Evolutionary conservation across 2,888 invertebrate genomes (phyloP).

Genomic region (Ceramica pisi): DNA sequence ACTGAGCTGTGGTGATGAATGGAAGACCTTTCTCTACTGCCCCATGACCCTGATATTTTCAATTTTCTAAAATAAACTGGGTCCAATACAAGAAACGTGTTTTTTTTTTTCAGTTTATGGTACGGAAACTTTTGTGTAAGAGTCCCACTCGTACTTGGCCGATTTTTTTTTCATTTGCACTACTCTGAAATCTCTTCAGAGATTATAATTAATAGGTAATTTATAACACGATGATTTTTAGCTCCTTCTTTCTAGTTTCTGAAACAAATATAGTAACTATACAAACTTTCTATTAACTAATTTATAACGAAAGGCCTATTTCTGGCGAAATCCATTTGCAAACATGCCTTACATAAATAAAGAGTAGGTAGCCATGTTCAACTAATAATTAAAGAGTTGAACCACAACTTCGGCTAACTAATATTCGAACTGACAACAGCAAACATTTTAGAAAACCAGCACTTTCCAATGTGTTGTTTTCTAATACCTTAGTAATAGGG

Average conservation of each 20-base stretch:
- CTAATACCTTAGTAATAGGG: slow-evolving; percentile 15
- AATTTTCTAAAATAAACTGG: too few relatives aligned
- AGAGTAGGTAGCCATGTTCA: neutral
- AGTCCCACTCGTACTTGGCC: too few relatives aligned
- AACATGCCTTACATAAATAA: slow-evolving; percentile 5
- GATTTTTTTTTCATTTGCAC: too few relatives aligned
- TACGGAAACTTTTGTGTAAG: too few relatives aligned
- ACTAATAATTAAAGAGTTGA: slow-evolving; percentile 22
- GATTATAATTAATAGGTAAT: too few relatives aligned
- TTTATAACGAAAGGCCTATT: neutral
- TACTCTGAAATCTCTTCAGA: too few relatives aligned
- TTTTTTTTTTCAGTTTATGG: too few relatives aligned
- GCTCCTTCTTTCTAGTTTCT: neutral
- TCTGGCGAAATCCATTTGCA: neutral
- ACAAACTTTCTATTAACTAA: too few relatives aligned
- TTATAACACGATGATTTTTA: neutral
- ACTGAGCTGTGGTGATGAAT: neutral
- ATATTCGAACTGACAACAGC: slow-evolving; percentile 47
- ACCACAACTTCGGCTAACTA: slow-evolving; percentile 29
- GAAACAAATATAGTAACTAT: too few relatives aligned
- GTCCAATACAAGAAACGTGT: too few relatives aligned
- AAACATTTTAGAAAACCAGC: slow-evolving; percentile 31
- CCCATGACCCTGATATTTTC: too few relatives aligned
- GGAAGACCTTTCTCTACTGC: neutral
- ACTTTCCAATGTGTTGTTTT: slow-evolving; percentile 21